Conservation (phyloP, 2,888 invertebrate genomes). For the Hesperia comma region DNA sequence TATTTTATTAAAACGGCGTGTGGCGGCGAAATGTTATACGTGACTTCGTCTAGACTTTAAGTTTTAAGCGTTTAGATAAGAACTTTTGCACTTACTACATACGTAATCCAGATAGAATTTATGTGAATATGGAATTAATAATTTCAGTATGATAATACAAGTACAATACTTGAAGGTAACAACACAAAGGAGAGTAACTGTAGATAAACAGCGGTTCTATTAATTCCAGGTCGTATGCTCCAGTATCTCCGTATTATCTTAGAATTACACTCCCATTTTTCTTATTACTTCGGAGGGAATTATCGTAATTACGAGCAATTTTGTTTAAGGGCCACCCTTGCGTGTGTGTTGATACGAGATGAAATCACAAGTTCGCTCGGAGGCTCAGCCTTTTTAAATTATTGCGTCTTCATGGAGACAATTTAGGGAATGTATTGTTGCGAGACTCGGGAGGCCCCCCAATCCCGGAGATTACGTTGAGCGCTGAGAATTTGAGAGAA, state of each 20-base stretch:
- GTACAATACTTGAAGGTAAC: too few species aligned
- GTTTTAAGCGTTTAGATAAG: slow-evolving; percentile 23
- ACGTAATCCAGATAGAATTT: not conserved
- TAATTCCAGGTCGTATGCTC: not conserved
- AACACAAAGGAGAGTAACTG: too few species aligned
- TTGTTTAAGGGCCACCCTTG: slow-evolving; percentile 20
- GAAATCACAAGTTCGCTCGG: slow-evolving; percentile 40
- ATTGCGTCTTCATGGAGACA: slow-evolving; percentile 74
- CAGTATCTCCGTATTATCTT: not conserved
- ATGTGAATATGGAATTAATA: too few species aligned
- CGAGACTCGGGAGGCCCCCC: slow-evolving; percentile 49
- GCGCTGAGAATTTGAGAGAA: slow-evolving; percentile 58
- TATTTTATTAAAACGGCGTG: slow-evolving; percentile 18
- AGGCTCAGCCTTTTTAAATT: slow-evolving; percentile 62
- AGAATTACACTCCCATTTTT: slow-evolving; percentile 4
- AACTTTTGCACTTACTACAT: slow-evolving; percentile 9
- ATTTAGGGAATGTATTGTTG: slow-evolving; percentile 70
- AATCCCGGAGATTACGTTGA: slow-evolving; percentile 64
- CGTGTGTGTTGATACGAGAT: slow-evolving; percentile 31
- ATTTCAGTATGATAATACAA: too few species aligned
- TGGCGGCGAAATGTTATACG: slow-evolving; percentile 23
- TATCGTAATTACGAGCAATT: slow-evolving; percentile 29
- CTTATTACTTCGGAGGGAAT: not conserved
- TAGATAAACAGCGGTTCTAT: too few species aligned
- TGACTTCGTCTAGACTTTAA: slow-evolving; percentile 31